Base-by-base conservation (phyloP, 2,797 vertebrate species). In the Ptychadena robeensis region DNA sequence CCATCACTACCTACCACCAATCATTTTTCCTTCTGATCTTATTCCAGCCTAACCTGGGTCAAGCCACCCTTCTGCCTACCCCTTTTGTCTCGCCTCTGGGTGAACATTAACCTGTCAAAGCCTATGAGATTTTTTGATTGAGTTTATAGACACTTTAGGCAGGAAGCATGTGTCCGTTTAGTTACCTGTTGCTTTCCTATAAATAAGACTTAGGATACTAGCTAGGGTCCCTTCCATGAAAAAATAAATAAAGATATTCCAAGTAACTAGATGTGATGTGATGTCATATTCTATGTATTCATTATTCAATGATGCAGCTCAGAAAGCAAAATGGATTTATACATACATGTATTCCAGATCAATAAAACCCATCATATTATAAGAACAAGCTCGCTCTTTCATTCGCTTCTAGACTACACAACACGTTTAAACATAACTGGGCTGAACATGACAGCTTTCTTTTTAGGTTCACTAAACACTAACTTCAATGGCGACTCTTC, bases 331-430 rank as follows among this genome's bases (percentile, higher is more conserved):
- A 77, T 48, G 63, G 61, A 59, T 77, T 48, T 53, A 63, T 77
- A 48, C 74, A 37, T 59, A 74, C 48, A 77, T 66, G 61, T 65
- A 40, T 63, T 12, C 30, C 9, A 4, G 61, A 76, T 76, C 73
- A 38, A 76, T 76, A 65, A 76, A 76, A 77, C 63, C n/a, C 18
- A 22, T 53, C 44, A 53, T 66, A 78, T 66, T 44, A 77, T 32
- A 76, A 37, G 32, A 44, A 77, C 63, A 34, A 66, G 22, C 11
- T 38, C 7, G 61, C 61, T 77, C 65, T 32, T 22, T 22, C 30
- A 76, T 76, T 37, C 73, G 2, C 53, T 59, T 65, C 59, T 27
- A 9, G 73, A 10, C 35, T 5, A 37, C 38, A 53, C 74, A 48
- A 35, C 75, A 15, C 14, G 66, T 67, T 78, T 68, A 67, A 32